Base-by-base conservation (phyloP, 2,797 vertebrate genomes). In the Pseudochirops cupreus region DNA sequence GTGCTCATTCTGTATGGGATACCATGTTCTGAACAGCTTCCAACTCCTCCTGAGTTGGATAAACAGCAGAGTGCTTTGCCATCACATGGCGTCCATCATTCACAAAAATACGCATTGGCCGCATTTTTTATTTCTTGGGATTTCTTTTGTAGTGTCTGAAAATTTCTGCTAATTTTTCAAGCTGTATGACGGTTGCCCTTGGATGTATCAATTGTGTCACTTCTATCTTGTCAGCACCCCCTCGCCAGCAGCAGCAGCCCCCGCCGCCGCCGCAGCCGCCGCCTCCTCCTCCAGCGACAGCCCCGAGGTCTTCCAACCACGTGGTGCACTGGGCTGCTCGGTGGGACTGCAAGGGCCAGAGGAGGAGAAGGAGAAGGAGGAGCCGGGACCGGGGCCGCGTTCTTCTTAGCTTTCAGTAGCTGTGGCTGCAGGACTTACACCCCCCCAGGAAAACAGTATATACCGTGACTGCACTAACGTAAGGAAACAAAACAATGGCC, bases 21-120 rank as follows among this genome's bases (percentile, higher is more conserved):
- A 99, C 99, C 99, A 99, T 99, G 98, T 99, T 99, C 98, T 99
- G 99, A 18, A 99, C 99, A 0, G 99, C 99, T 96, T 99, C 99
- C 97, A 99, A 99, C 95, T 99, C 99, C 97, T 99, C 99, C 98
- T 99, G 99, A 0, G 99, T 99, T 0, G 99, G 99, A 97, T 99
- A 99, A 96, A 99, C 99, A 18, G 99, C 99, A 0, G 99, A 99
- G 98, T 99, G 99, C 95, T 99, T 99, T 97, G 99, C 99, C 99
- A 99, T 99, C 94, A 99, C 99, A 0, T 99, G 99, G 95, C 99
- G 99, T 97, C 99, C 99, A 56, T 99, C 99, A 10, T 99, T 99
- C 98, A 99, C 99, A 96, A 99, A 99, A 97, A 99, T 99, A 39
- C 99, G 99, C 99, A 99, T 99, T 0, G 99, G 99, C 94, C 99